A percentile compares a stretch with the other conserved stretches of the same genome.
Conservation (phyloP, 2,113 vertebrate genomes). For the Oreotragus oreotragus region DNA sequence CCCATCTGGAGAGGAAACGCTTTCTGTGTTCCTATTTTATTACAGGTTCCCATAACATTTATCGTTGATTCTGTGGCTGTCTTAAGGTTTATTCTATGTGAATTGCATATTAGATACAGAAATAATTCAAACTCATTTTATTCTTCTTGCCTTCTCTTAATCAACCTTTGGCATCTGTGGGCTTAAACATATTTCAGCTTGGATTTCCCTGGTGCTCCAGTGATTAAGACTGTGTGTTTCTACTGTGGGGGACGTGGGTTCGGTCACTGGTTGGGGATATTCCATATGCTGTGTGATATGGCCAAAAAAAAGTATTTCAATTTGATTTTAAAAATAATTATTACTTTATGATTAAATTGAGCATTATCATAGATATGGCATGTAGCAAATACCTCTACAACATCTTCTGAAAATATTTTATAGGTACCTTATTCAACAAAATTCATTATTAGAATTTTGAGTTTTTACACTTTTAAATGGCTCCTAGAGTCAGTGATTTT, state of each 20-base stretch:
- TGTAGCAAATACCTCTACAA: neutral
- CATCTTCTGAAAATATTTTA: neutral
- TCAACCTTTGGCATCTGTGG: neutral
- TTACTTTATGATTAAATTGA: neutral
- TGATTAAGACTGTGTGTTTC: neutral
- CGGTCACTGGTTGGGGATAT: neutral
- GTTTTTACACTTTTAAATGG: neutral
- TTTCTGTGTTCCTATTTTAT: neutral
- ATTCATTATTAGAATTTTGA: conserved; percentile 6
- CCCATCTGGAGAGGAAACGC: neutral
- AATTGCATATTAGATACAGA: neutral
- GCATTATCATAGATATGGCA: neutral
- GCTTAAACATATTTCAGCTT: conserved; percentile 1
- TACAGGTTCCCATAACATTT: neutral
- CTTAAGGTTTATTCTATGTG: neutral
- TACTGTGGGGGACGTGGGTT: neutral
- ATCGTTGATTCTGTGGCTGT: neutral
- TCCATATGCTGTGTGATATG: neutral
- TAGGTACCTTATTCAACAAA: neutral
- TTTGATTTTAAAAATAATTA: neutral
- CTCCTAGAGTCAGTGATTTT: conserved; percentile 1
- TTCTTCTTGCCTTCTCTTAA: neutral
- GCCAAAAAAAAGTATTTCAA: neutral
- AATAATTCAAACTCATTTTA: neutral
- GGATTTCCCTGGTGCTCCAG: neutral